Percentiles rank a stretch among this genome's conserved stretches.
Evolutionary conservation across 2,888 invertebrate genomes (phyloP).

Genomic region (Zhengitettix transpicula): DNA sequence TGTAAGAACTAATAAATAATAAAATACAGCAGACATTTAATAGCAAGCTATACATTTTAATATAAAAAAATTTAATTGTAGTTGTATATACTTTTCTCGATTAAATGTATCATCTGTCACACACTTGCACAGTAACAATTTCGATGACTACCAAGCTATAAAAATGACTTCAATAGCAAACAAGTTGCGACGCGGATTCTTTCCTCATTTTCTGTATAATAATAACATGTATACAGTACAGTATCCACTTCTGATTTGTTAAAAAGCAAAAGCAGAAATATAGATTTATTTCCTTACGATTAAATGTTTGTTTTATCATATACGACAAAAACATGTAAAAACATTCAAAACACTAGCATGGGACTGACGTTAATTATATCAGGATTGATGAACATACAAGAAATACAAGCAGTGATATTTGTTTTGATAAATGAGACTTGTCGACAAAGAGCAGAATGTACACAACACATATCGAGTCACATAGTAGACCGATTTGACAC

Average conservation of each 20-base stretch:
- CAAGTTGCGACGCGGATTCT: not conserved
- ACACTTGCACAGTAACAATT: not conserved
- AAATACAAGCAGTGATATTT: not conserved
- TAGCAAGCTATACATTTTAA: slow-evolving; percentile 1
- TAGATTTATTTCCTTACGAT: too few species aligned
- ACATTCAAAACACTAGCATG: slow-evolving; percentile 3
- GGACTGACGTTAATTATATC: not conserved
- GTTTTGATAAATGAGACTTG: not conserved
- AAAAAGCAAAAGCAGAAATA: too few species aligned
- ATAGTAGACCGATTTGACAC: too few species aligned
- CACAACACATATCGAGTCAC: not conserved
- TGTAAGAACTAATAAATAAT: not conserved
- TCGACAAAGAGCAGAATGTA: not conserved
- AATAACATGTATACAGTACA: not conserved
- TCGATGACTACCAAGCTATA: not conserved
- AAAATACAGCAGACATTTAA: not conserved
- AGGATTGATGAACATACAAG: slow-evolving; percentile 2
- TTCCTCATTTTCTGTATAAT: not conserved
- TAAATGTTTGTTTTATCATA: not conserved
- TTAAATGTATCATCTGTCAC: too few species aligned
- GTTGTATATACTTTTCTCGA: not conserved
- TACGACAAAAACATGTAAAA: slow-evolving; percentile 7
- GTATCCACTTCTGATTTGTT: too few species aligned
- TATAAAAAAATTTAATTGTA: not conserved
- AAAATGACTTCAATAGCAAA: not conserved